phyloP scores from a whole-genome alignment of 2,888 invertebrate species.

The Chymomyza caudatula region DNA sequence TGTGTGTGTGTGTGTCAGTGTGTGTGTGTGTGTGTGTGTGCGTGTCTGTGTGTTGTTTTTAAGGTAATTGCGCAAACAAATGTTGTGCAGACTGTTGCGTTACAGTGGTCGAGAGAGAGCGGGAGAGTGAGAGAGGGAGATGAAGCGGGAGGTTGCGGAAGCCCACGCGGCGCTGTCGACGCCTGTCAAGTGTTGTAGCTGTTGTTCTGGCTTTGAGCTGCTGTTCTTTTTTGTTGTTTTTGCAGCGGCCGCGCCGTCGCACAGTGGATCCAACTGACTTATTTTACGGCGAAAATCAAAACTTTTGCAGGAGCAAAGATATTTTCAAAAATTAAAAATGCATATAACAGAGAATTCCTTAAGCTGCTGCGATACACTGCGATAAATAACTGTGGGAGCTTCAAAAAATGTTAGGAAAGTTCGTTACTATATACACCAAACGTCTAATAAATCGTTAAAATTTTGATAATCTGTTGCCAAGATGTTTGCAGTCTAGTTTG shows the following conservation, averaged over 20 bases:
- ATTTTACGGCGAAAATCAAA: conserved; percentile 6
- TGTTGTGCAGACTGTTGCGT: conserved; percentile 9
- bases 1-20: not conserved
- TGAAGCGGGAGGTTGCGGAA: not conserved
- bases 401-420: too few relatives aligned
- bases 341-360: not conserved
- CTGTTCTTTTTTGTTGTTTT: not conserved
- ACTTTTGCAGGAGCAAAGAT: not conserved
- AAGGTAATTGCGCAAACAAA: conserved; percentile 54
- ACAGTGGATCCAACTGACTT: too few relatives aligned
- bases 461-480: too few relatives aligned
- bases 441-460: too few relatives aligned
- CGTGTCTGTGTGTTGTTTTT: not conserved
- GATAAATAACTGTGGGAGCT: too few relatives aligned
- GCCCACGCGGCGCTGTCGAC: not conserved
- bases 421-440: too few relatives aligned
- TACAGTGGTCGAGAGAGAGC: not conserved
- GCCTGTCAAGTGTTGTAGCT: conserved; percentile 1
- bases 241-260: not conserved
- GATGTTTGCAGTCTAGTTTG: too few relatives aligned
- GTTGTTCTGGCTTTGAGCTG: not conserved
- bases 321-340: not conserved
- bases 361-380: too few relatives aligned
- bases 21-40: not conserved
- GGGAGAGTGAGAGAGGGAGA: not conserved